Base-by-base conservation (phyloP, 2,888 invertebrate species). In the Cataglyphis rosenhaueri region DNA sequence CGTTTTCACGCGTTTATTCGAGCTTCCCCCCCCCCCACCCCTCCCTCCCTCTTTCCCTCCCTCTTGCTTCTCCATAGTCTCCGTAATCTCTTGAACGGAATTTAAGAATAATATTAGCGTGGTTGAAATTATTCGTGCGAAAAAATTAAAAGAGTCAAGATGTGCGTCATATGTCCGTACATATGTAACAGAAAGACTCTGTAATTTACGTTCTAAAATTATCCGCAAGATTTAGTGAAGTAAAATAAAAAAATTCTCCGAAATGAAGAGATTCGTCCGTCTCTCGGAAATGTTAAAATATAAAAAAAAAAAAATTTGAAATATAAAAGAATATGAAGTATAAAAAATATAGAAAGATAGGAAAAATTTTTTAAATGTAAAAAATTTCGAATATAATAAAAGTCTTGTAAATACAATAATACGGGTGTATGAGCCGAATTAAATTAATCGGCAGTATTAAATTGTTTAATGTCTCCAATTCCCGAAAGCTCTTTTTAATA, bases 1-100 rank as follows among this genome's bases (percentile, higher is more conserved):
- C 52, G 75, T 68, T 57, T 76, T 57, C 52, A 68, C 76, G 70
- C 76, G 70, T 70, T 55, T 18, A 41, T 57, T 57, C 32, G 68
- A 15, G 1, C 32, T n/a, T n/a, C 35, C 32, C 32, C 0, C 32
- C 32, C 32, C 0, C 32, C 6, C 6, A 6, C 6, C 32, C 1
- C 25, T 44, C 3, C 32, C 35, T 1, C 25, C 59, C 3, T 21
- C 35, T 0, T 0, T 5, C 32, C 32, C 6, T 0, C 6, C 32
- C 59, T 44, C 41, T 21, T 59, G 25, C 18, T 62, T 38, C 59
- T 12, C 6, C 59, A 12, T 12, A 59, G 48, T 6, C 70, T 29
- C 38, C 38, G 12, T 4, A n/a, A 9, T 18, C 29, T 66, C 21
- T 55, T 25, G 4, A 48, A 32, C 12, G 44, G 32, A 70, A 57